phyloP scores from a whole-genome alignment of 1,140 invertebrate species.

The Cotesia typhae region DNA sequence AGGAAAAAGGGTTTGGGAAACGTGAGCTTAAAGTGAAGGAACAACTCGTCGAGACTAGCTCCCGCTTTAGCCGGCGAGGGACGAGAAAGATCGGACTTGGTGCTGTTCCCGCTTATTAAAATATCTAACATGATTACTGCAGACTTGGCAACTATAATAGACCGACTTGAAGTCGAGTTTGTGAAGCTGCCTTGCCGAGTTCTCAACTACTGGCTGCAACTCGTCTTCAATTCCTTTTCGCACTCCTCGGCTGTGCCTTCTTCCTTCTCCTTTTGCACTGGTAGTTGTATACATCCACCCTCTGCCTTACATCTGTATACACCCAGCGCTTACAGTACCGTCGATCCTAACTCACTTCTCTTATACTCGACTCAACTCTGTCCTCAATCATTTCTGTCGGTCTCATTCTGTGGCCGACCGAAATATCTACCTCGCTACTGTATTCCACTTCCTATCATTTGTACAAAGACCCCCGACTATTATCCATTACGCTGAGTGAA shows the following conservation, averaged over 20 bases:
- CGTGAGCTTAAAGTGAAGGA: slow-evolving; percentile 10
- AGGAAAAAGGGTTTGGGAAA: slow-evolving; percentile 26
- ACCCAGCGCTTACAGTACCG: not conserved
- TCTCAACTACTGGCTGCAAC: slow-evolving; percentile 24
- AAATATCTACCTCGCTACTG: slow-evolving; percentile 9
- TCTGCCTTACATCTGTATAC: too few species aligned
- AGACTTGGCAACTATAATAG: slow-evolving; percentile 61
- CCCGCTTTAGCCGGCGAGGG: slow-evolving; percentile 19
- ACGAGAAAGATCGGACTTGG: slow-evolving; percentile 49
- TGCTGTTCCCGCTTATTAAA: slow-evolving; percentile 61
- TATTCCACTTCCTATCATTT: not conserved
- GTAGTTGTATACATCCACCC: too few species aligned
- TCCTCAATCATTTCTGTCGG: slow-evolving; percentile 34
- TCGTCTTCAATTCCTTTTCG: slow-evolving; percentile 16
- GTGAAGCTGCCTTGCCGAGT: slow-evolving; percentile 41
- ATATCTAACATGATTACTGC: slow-evolving; percentile 63
- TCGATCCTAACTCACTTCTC: slow-evolving; percentile 16
- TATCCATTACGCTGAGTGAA: not conserved
- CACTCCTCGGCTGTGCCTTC: not conserved
- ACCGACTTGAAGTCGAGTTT: slow-evolving; percentile 56
- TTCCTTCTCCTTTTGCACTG: too few species aligned
- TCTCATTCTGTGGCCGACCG: slow-evolving; percentile 29
- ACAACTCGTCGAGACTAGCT: slow-evolving; percentile 26
- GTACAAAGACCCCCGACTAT: not conserved
- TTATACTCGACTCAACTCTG: not conserved